A percentile compares a stretch with the other conserved stretches of the same genome.
Evolutionary conservation across 2,113 vertebrate species (phyloP).

Genomic region (Oreochromis spilurus): DNA sequence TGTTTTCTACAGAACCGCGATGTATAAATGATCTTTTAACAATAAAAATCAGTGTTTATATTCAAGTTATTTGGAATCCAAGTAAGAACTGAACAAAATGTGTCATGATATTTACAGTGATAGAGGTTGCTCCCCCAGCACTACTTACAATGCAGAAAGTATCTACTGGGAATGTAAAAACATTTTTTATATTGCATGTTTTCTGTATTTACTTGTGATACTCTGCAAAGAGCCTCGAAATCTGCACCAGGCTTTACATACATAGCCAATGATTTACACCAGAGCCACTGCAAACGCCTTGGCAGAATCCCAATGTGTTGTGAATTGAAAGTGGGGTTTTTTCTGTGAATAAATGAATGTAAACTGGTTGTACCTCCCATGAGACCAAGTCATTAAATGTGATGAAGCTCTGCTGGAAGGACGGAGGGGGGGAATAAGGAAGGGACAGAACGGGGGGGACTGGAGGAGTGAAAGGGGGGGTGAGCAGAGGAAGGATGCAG

Average conservation of each 20-base stretch:
- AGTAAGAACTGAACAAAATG: background rate
- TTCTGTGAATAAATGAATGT: conserved; percentile 41
- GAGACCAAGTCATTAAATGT: conserved; percentile 31
- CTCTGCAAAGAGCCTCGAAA: background rate
- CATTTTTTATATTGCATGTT: background rate
- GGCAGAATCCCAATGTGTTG: conserved; percentile 6
- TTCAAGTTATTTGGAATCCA: background rate
- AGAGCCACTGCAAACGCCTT: background rate
- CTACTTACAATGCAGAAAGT: fast-evolving
- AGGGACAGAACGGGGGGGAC: background rate
- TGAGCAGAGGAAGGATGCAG: conserved; percentile 2
- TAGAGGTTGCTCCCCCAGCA: background rate
- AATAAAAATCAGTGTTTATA: background rate
- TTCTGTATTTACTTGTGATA: background rate
- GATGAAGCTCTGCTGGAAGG: conserved; percentile 19
- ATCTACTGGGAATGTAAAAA: background rate
- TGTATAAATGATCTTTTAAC: background rate
- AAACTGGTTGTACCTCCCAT: conserved; percentile 44
- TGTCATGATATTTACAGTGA: background rate
- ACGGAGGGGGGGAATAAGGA: background rate
- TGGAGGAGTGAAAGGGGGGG: background rate
- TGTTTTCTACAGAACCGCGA: background rate
- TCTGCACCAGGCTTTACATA: background rate
- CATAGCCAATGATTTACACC: background rate
- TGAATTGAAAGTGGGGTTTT: background rate